These are phyloP conservation scores for Axea sp. DNA, from an alignment of 2,888 invertebrate genomes.

Conservation along the genomic window DNA sequence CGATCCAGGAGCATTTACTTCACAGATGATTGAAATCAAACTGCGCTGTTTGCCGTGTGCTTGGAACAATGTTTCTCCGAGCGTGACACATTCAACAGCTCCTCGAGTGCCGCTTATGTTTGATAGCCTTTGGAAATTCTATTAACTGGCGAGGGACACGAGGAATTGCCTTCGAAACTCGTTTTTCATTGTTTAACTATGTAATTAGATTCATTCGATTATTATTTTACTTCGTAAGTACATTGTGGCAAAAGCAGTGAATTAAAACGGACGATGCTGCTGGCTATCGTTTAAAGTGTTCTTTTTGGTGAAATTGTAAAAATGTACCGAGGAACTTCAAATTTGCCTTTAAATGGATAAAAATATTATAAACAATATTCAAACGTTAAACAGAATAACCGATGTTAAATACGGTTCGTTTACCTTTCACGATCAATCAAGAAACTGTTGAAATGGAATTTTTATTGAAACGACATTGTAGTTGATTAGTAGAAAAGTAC, in stretches of 20 bases:
- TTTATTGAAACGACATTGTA: too few species aligned
- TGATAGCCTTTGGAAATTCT: slow-evolving; percentile 50
- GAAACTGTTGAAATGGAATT: too few species aligned
- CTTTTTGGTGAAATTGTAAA: too few species aligned
- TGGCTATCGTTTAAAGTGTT: background rate
- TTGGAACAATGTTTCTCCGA: slow-evolving; percentile 54
- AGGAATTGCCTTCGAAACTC: slow-evolving; percentile 11
- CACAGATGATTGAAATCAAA: slow-evolving; percentile 60
- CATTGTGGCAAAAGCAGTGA: slow-evolving; percentile 1
- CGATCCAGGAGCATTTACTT: slow-evolving; percentile 46
- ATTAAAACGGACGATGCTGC: background rate
- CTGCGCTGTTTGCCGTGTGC: slow-evolving; percentile 52
- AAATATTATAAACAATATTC: too few species aligned
- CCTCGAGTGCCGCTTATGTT: slow-evolving; percentile 45
- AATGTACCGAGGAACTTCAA: too few species aligned
- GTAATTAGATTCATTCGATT: slow-evolving; percentile 43
- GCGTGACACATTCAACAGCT: slow-evolving; percentile 51
- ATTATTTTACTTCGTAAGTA: slow-evolving; percentile 17
- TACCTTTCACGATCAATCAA: too few species aligned
- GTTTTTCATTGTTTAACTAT: slow-evolving; percentile 38
- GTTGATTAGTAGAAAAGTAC: too few species aligned
- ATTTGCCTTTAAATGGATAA: too few species aligned
- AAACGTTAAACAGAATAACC: too few species aligned
- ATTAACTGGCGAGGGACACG: slow-evolving; percentile 33
- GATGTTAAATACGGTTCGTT: too few species aligned